These are phyloP conservation scores for Siderastrea radians DNA, from an alignment of 92 coral and sea anemone genomes.

Conservation along the genomic window DNA sequence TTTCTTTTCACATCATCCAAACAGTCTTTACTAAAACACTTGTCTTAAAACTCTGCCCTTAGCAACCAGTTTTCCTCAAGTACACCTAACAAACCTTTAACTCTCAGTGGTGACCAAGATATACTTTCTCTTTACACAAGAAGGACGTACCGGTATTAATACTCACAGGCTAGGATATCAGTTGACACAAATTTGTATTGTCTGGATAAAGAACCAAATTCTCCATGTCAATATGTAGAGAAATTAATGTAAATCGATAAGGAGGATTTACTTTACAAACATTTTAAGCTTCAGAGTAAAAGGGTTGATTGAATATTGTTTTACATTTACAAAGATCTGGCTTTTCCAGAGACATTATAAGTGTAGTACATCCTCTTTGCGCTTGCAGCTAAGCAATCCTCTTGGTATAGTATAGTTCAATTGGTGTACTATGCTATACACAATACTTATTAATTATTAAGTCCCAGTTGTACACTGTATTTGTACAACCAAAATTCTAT, in stretches of 20 bases:
- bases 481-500: constrained; percentile 18
- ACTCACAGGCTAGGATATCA: too few species aligned
- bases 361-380: background rate
- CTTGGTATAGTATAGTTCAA: constrained; percentile 3
- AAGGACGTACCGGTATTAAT: too few species aligned
- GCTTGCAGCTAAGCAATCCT: background rate
- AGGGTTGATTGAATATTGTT: background rate
- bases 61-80: too few species aligned
- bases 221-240: background rate
- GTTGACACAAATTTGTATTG: background rate
- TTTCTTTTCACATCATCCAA: too few species aligned
- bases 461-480: background rate
- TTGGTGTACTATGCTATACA: constrained; percentile 1
- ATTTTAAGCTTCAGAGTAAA: background rate
- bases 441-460: background rate
- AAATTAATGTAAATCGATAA: background rate
- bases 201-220: background rate
- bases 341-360: background rate
- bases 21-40: background rate
- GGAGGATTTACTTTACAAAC: background rate
- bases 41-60: too few species aligned
- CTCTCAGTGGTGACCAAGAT: too few species aligned
- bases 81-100: background rate
- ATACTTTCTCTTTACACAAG: too few species aligned
- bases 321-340: constrained; percentile 9